Evolutionary conservation across 2,888 invertebrate genomes (phyloP).

Genomic region (Taphrorychus bicolor): DNA sequence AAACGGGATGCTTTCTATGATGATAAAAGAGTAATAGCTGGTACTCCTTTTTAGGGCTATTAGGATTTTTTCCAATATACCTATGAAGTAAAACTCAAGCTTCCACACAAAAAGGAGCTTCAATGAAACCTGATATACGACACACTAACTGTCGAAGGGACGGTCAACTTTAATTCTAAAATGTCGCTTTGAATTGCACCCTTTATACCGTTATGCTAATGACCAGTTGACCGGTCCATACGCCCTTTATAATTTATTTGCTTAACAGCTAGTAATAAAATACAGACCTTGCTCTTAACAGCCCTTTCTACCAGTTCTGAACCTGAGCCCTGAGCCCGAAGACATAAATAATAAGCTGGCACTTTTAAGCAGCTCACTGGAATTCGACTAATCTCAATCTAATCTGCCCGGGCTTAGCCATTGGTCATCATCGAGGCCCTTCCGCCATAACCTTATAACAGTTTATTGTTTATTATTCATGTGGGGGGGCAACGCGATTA

Average conservation of each 20-base stretch:
- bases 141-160: not conserved
- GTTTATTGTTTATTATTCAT: conserved; percentile 51
- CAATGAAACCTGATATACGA: too few species aligned
- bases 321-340: not conserved
- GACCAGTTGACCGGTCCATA: not conserved
- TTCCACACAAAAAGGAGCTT: too few species aligned
- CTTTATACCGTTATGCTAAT: not conserved
- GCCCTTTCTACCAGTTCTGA: not conserved
- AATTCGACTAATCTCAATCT: not conserved
- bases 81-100: too few species aligned
- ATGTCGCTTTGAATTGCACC: not conserved
- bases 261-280: not conserved
- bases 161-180: not conserved
- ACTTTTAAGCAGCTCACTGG: not conserved
- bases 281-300: not conserved
- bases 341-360: not conserved
- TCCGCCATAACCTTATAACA: not conserved
- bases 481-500: conserved; percentile 46
- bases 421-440: not conserved
- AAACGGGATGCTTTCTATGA: conserved; percentile 7
- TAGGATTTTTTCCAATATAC: too few species aligned
- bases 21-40: not conserved
- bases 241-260: not conserved
- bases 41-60: too few species aligned
- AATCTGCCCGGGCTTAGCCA: not conserved